These are phyloP conservation scores for Anolis apletophallus DNA, from an alignment of 2,797 vertebrate genomes.

Conservation along the genomic window DNA sequence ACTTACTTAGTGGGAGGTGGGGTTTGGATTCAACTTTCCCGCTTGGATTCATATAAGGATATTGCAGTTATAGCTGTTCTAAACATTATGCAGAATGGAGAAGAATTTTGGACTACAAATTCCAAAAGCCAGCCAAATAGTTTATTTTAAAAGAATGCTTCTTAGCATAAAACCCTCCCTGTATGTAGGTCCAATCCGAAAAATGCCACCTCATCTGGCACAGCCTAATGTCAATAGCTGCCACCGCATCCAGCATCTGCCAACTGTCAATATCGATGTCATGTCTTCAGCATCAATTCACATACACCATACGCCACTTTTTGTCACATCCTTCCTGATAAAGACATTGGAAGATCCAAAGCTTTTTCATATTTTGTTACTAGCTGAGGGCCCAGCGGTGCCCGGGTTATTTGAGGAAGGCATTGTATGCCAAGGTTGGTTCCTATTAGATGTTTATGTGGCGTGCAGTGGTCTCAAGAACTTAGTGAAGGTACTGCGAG, in stretches of 20 bases:
- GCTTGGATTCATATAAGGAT: slow-evolving; percentile 5
- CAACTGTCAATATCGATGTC: background rate
- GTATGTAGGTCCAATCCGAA: background rate
- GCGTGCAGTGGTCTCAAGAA: too few relatives aligned
- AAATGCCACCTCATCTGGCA: background rate
- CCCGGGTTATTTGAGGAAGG: too few relatives aligned
- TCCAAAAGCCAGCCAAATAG: background rate
- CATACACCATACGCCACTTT: background rate
- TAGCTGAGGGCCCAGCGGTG: too few relatives aligned
- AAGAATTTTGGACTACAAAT: background rate
- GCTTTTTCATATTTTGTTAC: background rate
- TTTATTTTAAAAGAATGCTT: background rate
- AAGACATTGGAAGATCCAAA: background rate
- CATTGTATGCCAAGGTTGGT: too few relatives aligned
- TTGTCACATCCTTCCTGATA: background rate
- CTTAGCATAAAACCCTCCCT: background rate
- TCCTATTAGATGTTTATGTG: too few relatives aligned
- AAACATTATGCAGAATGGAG: background rate
- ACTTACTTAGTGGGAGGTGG: slow-evolving; percentile 8
- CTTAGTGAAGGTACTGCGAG: too few relatives aligned
- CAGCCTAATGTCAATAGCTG: background rate
- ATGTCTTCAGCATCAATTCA: background rate
- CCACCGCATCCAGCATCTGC: background rate
- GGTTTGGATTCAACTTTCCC: slow-evolving; percentile 2
- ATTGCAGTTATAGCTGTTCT: slow-evolving; percentile 12